Conservation (phyloP, 2,113 vertebrate species). For the Catharus bicknelli region DNA sequence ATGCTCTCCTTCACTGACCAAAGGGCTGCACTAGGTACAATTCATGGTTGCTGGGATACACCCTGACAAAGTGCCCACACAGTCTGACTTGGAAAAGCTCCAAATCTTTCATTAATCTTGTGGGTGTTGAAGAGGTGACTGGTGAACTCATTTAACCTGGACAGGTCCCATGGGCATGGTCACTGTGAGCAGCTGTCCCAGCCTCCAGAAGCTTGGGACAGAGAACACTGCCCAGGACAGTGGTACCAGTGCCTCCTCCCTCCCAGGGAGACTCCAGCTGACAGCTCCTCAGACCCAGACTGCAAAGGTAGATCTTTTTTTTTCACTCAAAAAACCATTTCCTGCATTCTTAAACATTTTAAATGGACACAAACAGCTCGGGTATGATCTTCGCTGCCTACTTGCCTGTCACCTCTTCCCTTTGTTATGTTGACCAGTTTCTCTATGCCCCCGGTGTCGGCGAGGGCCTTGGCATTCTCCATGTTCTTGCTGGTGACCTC, state of each 20-base stretch:
- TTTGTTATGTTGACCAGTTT: slow-evolving; percentile 98
- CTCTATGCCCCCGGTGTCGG: slow-evolving; percentile 93
- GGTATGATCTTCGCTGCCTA: not conserved
- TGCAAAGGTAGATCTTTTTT: not conserved
- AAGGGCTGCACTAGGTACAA: not conserved
- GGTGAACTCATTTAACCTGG: not conserved
- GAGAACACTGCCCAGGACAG: not conserved
- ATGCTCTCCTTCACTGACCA: not conserved
- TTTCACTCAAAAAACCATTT: not conserved
- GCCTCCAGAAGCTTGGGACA: not conserved
- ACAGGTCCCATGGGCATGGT: fast-evolving
- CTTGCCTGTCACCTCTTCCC: slow-evolving; percentile 92
- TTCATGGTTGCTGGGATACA: not conserved
- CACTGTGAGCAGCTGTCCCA: not conserved
- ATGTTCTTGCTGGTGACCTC: slow-evolving; percentile 99
- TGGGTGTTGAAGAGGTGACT: not conserved
- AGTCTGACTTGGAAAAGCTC: not conserved
- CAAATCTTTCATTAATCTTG: not conserved
- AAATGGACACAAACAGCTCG: not conserved
- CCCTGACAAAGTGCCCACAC: not conserved
- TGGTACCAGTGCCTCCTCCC: fast-evolving
- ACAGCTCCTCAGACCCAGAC: not conserved
- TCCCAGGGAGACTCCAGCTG: not conserved
- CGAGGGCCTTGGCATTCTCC: slow-evolving; percentile 98
- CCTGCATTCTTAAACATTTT: not conserved